Evolutionary conservation across 2,113 vertebrate species (phyloP), one percentile per base, ranked within the genome.

Genomic region (Hepsetus odoe): DNA sequence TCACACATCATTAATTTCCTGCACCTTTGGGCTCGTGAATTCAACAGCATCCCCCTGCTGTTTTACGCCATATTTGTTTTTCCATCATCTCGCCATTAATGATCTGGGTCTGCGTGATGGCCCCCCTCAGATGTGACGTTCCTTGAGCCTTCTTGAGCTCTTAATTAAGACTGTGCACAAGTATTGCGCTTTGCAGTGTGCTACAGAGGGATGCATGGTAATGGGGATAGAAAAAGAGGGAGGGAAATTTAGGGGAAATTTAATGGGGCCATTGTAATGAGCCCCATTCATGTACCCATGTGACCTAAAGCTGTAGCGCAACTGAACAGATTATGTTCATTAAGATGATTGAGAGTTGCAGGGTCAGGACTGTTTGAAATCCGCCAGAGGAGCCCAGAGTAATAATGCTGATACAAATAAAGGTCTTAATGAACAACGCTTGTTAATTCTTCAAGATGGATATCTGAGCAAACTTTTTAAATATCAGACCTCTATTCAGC

Each of bases 1-100:
- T 46, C 35, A 46, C 65, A 26, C 53, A 49, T 46, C 42, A 70
- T 77, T 77, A 59, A 77, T 30, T 59, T 26, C 35, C 18, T 59
- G 16, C 66, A 46, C 53, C 55, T 66, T 38, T 49, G 20, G 32
- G 30, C 14, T n/a, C 32, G 26, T 35, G 20, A 61, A 61, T 70
- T 46, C 22, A 0, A 7, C 16, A 33, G 24, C n/a, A 44, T 40
- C 44, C 58, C 32, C 56, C 67, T 14, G 68, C 67, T 62, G 76
- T 16, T 71, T 71, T 44, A 62, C 16, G 16, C 67, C 67, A 62
- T 56, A 22, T 78, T 78, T 78, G 76, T 38, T 38, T 71, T 71
- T 71, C 42, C 67, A 78, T 62, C 42, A 30, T 53, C 67, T 64
- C 32, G 16, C 16, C 56, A 71, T 58, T 78, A 71, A 71, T 38